phyloP scores from a whole-genome alignment of 92 coral and sea anemone genomes.

The Montipora capitata region DNA sequence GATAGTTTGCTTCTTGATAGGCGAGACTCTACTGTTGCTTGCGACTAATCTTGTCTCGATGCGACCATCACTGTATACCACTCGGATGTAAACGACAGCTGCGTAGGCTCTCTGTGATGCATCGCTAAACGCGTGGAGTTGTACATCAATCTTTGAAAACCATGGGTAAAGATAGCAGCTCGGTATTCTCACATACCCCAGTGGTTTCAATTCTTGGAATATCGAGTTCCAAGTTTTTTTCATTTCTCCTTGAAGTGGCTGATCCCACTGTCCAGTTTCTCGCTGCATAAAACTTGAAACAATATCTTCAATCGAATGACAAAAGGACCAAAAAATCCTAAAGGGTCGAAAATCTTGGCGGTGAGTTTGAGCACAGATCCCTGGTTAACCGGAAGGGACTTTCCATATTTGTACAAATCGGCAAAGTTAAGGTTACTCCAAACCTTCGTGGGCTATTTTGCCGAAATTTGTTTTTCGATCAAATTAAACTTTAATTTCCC shows the following conservation, averaged over 20 bases:
- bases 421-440: slow-evolving; percentile 8
- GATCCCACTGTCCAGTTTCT: slow-evolving; percentile 22
- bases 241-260: slow-evolving; percentile 21
- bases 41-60: too few species aligned
- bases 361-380: neutral
- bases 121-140: too few species aligned
- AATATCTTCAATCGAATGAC: neutral
- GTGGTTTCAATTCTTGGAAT: neutral
- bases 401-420: slow-evolving; percentile 42
- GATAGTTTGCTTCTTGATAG: neutral
- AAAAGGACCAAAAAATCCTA: slow-evolving; percentile 10
- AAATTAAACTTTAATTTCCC: too few species aligned
- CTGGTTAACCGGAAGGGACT: slow-evolving; percentile 50
- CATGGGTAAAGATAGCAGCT: neutral
- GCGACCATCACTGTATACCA: too few species aligned
- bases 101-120: too few species aligned
- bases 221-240: slow-evolving; percentile 21
- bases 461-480: too few species aligned
- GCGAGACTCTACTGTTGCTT: neutral
- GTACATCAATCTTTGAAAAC: too few species aligned
- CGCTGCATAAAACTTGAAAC: slow-evolving; percentile 18
- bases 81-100: too few species aligned
- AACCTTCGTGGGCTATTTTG: too few species aligned
- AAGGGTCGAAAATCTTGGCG: slow-evolving; percentile 18
- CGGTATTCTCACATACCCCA: slow-evolving; percentile 1